phyloP scores from a whole-genome alignment of 2,888 invertebrate genomes.

The Margaritifera margaritifera region DNA sequence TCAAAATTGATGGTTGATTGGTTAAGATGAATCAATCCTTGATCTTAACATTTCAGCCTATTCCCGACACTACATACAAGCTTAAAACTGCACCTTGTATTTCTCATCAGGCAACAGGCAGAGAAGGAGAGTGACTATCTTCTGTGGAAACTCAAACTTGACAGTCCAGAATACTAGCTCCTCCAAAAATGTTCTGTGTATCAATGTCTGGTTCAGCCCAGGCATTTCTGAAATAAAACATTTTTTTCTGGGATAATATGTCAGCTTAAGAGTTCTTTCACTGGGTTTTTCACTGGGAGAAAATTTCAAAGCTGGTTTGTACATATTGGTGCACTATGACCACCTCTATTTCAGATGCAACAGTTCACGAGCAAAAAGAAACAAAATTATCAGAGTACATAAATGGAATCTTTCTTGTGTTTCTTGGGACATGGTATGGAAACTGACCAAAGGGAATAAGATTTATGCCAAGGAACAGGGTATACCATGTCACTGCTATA shows the following conservation, averaged over 20 bases:
- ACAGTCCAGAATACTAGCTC: slow-evolving; percentile 99
- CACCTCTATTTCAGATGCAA: background rate
- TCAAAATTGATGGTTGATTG: no score
- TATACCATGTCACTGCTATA: no score
- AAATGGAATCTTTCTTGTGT: no score
- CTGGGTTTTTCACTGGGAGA: background rate
- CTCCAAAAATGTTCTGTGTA: slow-evolving; percentile 76
- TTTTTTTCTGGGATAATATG: background rate
- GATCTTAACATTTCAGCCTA: no score
- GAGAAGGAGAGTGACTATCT: slow-evolving; percentile 92
- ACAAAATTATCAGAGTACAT: background rate
- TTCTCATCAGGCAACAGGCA: slow-evolving; percentile 96
- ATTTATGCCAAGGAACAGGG: no score
- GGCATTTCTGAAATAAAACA: slow-evolving; percentile 43
- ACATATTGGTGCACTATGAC: background rate
- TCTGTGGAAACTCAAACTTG: slow-evolving; percentile 97
- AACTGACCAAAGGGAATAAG: no score
- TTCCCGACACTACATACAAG: background rate
- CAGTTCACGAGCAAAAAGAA: background rate
- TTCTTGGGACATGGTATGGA: no score
- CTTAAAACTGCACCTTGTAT: slow-evolving; percentile 82
- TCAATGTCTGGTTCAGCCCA: slow-evolving; percentile 51
- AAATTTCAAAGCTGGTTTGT: background rate
- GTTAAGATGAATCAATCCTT: no score
- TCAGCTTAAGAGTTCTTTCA: background rate